phyloP scores from a whole-genome alignment of 2,113 vertebrate species.

The Chloropsis cyanopogon region DNA sequence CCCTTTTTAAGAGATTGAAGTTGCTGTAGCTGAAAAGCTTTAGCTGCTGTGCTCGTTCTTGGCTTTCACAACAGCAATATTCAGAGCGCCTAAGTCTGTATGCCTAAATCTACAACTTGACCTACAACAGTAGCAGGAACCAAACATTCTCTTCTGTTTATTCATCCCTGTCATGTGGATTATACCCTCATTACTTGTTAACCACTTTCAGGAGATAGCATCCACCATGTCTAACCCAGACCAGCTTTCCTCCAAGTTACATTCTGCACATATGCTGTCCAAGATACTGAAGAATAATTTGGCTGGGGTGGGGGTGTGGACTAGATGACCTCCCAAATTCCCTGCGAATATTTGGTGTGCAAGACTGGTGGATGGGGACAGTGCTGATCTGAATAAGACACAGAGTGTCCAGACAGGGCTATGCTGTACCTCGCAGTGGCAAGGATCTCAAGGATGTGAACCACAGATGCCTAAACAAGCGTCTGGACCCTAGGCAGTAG shows the following conservation, averaged over 20 bases:
- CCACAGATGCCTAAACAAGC: not conserved
- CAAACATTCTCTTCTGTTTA: not conserved
- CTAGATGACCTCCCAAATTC: not conserved
- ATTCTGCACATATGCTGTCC: rapidly evolving
- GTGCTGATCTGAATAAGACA: not conserved
- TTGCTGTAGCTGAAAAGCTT: not conserved
- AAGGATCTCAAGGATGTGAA: not conserved
- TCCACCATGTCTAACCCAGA: not conserved
- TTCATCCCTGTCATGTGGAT: not conserved
- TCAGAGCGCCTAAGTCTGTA: not conserved
- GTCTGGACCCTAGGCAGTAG: not conserved
- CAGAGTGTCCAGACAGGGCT: rapidly evolving
- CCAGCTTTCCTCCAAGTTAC: not conserved
- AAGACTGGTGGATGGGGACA: not conserved
- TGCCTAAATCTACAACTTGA: not conserved
- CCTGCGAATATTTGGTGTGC: not conserved
- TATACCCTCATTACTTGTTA: not conserved
- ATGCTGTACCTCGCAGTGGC: not conserved
- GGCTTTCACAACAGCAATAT: not conserved
- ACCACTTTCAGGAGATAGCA: not conserved
- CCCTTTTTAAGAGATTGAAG: not conserved
- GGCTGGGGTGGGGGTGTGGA: not conserved
- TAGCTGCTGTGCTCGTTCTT: not conserved
- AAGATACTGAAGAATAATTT: not conserved
- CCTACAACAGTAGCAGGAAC: not conserved